Base-by-base conservation (phyloP, 2,888 invertebrate genomes). In the Laspeyria flexula region DNA sequence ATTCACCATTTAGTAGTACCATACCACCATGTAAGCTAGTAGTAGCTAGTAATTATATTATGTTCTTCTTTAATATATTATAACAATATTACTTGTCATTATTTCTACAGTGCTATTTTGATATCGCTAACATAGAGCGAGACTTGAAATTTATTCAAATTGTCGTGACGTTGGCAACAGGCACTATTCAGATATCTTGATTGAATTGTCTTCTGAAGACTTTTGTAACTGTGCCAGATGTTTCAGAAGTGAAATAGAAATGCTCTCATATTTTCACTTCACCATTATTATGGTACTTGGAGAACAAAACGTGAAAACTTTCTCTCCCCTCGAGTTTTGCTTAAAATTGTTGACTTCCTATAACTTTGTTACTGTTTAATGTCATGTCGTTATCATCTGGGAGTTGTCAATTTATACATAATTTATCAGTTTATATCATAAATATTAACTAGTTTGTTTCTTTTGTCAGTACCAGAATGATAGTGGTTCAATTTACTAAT, bases 171-270 rank as follows among this genome's bases (percentile, higher is more conserved):
- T 46, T 38, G 27, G 30, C 27, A 43, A 43, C 42, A 21, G 27
- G 29, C 49, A 54, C 54, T 54, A 54, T 53, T 49, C 34, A 49
- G 23, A 40, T 25, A 43, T 50, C 29, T 40, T 49, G 53, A 53
- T 53, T 45, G 35, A 49, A 50, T 38, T 31, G 37, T 50, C 37
- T 50, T 21, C 41, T 33, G 18, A 50, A 39, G 49, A 43, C 46
- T 43, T 53, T 50, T 41, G 54, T 49, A 41, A 27, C 37, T 42
- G 27, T 50, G 40, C 45, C 53, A 49, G 49, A 45, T 49, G 53
- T 53, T 57, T 12, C 25, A 9, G 6, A 45, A 45, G 27, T 42
- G 13, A 43, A 40, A 46, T 39, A 37, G 35, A 33, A 42, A 42
- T 42, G 31, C 43, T 30, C 43, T 38, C 39, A 43, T 30, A 30